Base-by-base conservation (phyloP, 2,888 invertebrate species). In the Mechanitis mazaeus region DNA sequence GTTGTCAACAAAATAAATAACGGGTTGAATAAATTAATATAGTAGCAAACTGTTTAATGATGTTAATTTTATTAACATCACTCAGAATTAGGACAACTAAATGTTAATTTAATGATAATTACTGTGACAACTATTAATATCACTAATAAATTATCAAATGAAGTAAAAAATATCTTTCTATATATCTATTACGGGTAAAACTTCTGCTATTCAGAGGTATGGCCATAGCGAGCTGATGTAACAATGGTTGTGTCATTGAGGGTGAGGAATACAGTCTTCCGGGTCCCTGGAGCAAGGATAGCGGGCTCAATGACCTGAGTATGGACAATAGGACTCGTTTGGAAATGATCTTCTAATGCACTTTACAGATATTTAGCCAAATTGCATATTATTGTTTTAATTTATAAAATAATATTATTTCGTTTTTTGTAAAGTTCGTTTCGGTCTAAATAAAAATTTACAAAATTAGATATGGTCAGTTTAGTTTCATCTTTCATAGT, bases 191-290 rank as follows among this genome's bases (percentile, higher is more conserved):
- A 9, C 7, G 3, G 9, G 20, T 42, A 42, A 9, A 9, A 42
- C 42, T 9, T 7, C 1, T 11, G 7, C 42, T 9, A 42, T 42
- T 9, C 11, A 7, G 9, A 42, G 46, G 28, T 60, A 42, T 35
- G 46, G 59, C 60, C 45, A 50, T 59, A 66, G 61, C 59, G 64
- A 62, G 60, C 55, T 59, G 64, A 58, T 63, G 53, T 54, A 66
- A 68, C 66, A 68, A 68, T 68, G 64, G 68, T 64, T 58, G 64
- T 20, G 20, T 20, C 65, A 64, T 65, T 63, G 67, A 71, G 79
- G 78, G 75, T 78, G 79, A 74, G 77, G 79, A 79, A 83, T 82
- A 79, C 73, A 64, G 69, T 74, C 74, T 81, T 79, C 80, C 81
- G 80, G 78, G 75, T 70, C 69, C 70, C 62, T 67, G 64, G 67